Conservation (phyloP, 2,113 vertebrate genomes). For the Carettochelys insculpta region DNA sequence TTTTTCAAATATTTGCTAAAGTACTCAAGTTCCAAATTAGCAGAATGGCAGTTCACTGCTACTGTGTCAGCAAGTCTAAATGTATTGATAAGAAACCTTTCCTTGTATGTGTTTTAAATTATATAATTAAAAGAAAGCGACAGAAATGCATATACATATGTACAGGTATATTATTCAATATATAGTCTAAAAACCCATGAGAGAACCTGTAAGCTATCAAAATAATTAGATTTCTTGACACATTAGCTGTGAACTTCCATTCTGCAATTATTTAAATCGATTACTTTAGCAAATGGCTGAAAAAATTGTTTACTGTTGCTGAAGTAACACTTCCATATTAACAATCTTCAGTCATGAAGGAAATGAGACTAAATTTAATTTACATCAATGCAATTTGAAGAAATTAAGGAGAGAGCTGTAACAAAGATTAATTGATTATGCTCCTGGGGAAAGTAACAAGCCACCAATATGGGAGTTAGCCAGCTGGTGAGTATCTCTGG, state of each 20-base stretch:
- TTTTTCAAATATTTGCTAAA: constrained; percentile 42
- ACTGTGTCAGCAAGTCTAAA: background rate
- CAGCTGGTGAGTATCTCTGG: background rate
- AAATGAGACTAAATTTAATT: constrained; percentile 49
- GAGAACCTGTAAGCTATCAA: background rate
- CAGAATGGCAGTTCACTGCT: background rate
- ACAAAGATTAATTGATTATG: background rate
- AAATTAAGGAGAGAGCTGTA: background rate
- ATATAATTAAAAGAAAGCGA: background rate
- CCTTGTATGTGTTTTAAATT: background rate
- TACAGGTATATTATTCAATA: background rate
- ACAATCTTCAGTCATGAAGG: constrained; percentile 42
- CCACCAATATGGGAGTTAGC: background rate
- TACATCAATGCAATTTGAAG: constrained; percentile 23
- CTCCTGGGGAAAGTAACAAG: background rate
- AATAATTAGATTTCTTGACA: background rate
- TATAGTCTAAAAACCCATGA: background rate
- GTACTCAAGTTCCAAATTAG: background rate
- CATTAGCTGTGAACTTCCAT: background rate
- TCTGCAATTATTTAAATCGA: background rate
- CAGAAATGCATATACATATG: background rate
- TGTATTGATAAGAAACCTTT: background rate
- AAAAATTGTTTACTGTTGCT: constrained; percentile 22
- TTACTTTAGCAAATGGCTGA: constrained; percentile 35
- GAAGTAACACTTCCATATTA: constrained; percentile 34